Conservation (phyloP, 1,140 invertebrate species). For the Pantala flavescens region DNA sequence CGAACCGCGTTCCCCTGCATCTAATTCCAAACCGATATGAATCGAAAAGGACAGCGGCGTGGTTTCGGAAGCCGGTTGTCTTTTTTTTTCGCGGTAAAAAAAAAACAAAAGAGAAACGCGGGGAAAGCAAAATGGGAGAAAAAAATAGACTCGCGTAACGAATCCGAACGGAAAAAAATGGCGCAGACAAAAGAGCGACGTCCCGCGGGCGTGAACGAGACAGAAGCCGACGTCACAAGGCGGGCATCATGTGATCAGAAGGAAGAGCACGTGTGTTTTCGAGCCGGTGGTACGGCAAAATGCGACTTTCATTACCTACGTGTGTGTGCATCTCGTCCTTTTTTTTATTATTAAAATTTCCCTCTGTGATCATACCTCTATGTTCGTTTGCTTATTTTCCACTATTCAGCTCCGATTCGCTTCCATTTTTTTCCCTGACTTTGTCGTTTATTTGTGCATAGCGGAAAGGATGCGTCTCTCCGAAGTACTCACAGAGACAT, state of each 20-base stretch:
- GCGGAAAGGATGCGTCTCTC: no score
- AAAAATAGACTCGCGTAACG: conserved; percentile 3
- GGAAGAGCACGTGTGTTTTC: neutral
- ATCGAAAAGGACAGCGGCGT: neutral
- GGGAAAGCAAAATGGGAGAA: neutral
- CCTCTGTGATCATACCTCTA: neutral
- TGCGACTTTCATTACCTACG: neutral
- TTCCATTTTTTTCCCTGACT: neutral
- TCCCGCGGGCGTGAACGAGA: conserved; percentile 5
- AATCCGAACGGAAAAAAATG: neutral
- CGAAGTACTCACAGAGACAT: no score
- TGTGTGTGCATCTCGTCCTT: neutral
- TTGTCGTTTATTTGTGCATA: no score
- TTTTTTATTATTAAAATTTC: neutral
- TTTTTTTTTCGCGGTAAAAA: no score
- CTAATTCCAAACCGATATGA: neutral
- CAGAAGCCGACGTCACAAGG: conserved; percentile 2
- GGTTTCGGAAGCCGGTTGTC: neutral
- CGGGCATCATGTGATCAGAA: neutral
- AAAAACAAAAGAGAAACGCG: neutral
- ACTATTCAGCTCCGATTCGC: neutral
- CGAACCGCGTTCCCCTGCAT: conserved; percentile 1
- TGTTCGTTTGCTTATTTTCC: neutral
- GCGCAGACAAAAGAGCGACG: conserved; percentile 7
- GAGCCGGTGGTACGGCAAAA: neutral